Conservation (phyloP, 2,113 vertebrate species). For the Lucifuga dentata region DNA sequence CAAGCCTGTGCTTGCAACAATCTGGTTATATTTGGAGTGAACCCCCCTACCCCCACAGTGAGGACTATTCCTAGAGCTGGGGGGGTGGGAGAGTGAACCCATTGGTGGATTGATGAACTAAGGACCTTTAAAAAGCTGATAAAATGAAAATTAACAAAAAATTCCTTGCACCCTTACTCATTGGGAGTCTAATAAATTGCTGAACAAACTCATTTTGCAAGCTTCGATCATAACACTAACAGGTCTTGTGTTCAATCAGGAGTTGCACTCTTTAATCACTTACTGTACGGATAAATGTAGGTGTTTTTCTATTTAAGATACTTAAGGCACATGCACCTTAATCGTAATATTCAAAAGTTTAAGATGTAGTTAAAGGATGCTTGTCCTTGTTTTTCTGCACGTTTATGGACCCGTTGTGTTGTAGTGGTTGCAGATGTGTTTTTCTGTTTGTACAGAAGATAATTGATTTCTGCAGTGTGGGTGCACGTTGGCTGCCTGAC, state of each 20-base stretch:
- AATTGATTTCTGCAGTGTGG: too few relatives aligned
- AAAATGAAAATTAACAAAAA: too few relatives aligned
- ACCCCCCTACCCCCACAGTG: conserved; percentile 17
- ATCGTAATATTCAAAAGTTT: neutral
- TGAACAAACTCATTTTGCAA: too few relatives aligned
- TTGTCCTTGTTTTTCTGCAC: neutral
- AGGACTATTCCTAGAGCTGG: conserved; percentile 65
- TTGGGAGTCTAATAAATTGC: too few relatives aligned
- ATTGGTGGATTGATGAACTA: conserved; percentile 32
- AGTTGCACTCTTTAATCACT: too few relatives aligned
- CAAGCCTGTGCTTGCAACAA: conserved; percentile 29
- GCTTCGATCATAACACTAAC: too few relatives aligned
- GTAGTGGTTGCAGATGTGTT: conserved; percentile 2
- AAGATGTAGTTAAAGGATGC: neutral
- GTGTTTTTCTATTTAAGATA: too few relatives aligned
- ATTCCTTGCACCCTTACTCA: too few relatives aligned
- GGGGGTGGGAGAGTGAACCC: conserved; percentile 15
- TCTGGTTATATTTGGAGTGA: conserved; percentile 70
- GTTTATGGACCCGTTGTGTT: conserved; percentile 9
- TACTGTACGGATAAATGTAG: too few relatives aligned
- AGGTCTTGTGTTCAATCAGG: too few relatives aligned
- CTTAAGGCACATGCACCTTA: too few relatives aligned
- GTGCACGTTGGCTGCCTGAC: neutral
- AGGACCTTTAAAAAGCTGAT: neutral
- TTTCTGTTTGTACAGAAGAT: too few relatives aligned